These are phyloP conservation scores for Gryon sp. DNA, from an alignment of 1,140 invertebrate genomes.

Conservation along the genomic window DNA sequence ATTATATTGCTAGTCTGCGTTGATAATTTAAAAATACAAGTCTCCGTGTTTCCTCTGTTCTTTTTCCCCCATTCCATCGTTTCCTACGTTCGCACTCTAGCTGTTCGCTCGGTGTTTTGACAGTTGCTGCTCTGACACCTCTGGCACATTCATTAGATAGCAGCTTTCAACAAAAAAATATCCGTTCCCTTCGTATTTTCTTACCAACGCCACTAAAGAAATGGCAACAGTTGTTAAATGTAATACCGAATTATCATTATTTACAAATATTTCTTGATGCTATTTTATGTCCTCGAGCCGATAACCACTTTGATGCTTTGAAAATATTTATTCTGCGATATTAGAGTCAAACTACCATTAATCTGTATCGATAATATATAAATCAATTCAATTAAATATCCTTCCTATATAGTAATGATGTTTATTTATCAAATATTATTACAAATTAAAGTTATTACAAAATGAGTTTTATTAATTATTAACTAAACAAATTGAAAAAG, in stretches of 20 bases:
- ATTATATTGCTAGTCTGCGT: no score
- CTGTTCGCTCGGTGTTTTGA: constrained; percentile 75
- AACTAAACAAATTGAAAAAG: no score
- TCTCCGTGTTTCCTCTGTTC: constrained; percentile 27
- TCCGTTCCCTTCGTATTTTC: constrained; percentile 27
- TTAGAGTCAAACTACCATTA: no score
- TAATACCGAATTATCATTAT: constrained; percentile 43
- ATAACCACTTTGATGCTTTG: constrained; percentile 2
- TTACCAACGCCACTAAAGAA: constrained; percentile 21
- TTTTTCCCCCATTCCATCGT: constrained; percentile 42
- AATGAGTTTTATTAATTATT: no score
- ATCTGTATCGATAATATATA: no score
- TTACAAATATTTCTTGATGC: constrained; percentile 31
- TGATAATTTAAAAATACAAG: no score
- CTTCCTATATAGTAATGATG: no score
- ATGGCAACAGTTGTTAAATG: constrained; percentile 40
- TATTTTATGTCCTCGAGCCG: neutral
- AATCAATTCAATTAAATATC: no score
- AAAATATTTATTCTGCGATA: constrained; percentile 17
- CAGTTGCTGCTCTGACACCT: constrained; percentile 80
- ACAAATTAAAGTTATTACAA: no score
- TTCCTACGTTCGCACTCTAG: constrained; percentile 46
- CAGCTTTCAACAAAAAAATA: constrained; percentile 72
- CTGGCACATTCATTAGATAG: constrained; percentile 78
- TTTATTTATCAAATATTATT: no score